Base-by-base conservation (phyloP, 2,888 invertebrate genomes). In the Drosophila longiperda region DNA sequence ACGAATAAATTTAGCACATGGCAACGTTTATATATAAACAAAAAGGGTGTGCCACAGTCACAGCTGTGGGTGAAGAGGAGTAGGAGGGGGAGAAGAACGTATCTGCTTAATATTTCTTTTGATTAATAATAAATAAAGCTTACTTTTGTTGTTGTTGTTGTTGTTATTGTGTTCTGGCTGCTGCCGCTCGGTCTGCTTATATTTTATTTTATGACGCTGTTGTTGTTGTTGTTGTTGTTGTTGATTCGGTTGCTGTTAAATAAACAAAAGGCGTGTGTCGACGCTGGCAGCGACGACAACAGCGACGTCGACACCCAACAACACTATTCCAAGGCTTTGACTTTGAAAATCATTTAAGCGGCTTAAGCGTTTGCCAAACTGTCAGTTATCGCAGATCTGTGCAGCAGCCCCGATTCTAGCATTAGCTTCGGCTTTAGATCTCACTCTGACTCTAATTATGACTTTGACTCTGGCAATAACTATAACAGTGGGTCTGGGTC, bases 181-280 rank as follows among this genome's bases (percentile, higher is more conserved):
- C 75, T 86, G 88, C 88, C 86, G 71, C 59, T 66, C 68, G 72
- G 84, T 84, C 87, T 83, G 87, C 84, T 87, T 81, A 73, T 83
- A 82, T 82, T 84, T 83, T 57, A 87, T 78, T 81, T 77, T 75
- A 85, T 77, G 80, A 72, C 75, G 57, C 67, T 68, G 29, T 29
- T 29, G 29, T 29, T 29, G 29, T 68, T 55, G 61, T 66, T 77
- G 78, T 48, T 73, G 66, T 36, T 69, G 64, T 57, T 66, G 53
- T 29, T 40, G 57, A n/a, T 32, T 66, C 55, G 36, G 68, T 40
- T 65, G 81, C 67, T 76, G 82, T 76, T 80, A 80, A 80, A 78
- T 81, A 83, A 88, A 88, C 83, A 87, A 91, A 91, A 91, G 90
- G 87, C 91, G 87, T 90, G 87, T 91, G 85, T 83, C 79, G 75